Evolutionary conservation across 1,140 invertebrate genomes (phyloP), one percentile per base, ranked within the genome.

Genomic region (Temnothorax longispinosus): DNA sequence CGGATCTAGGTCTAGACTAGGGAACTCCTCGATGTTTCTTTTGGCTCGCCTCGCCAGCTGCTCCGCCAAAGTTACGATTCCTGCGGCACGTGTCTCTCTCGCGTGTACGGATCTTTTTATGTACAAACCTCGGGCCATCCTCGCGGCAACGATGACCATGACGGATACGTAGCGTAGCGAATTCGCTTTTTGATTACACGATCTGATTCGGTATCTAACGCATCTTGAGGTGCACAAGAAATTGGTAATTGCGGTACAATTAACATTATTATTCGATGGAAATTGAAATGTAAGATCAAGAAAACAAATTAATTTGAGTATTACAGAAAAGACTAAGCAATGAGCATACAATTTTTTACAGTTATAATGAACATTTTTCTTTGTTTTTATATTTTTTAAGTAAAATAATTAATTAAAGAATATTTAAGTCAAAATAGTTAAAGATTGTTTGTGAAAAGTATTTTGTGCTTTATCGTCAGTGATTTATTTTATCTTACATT

Each of bases 1-100:
- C 11, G 69, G 77, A 74, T 87, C 74, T 87, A 93, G 90, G 87
- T 85, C 78, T 88, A 84, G 87, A 88, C 85, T 58, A 87, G 85
- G 84, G 87, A 75, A 86, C 69, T 90, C 71, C 82, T 89, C 69
- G 87, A 88, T 54, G 85, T 91, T 91, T 91, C 87, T 89, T 89
- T 87, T 21, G 44, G 54, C 54, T 62, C 35, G 52, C 7, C 27
- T 27, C 18, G 35, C 72, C 94, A 94, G 93, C 93, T 94, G 94
- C 92, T 85, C 72, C 56, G 74, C 72, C 75, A 85, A 92, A 94
- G 94, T 94, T 93, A 91, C 92, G 92, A 94, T 92, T 94, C 89
- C 50, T 60, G 21, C 41, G 71, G 89, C 89, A 35, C 88, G 64
- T 82, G 88, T 84, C 87, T 15, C 21, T 69, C 21, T 50, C n/a